phyloP scores from a whole-genome alignment of 2,113 vertebrate genomes.

The Suricata suricatta region DNA sequence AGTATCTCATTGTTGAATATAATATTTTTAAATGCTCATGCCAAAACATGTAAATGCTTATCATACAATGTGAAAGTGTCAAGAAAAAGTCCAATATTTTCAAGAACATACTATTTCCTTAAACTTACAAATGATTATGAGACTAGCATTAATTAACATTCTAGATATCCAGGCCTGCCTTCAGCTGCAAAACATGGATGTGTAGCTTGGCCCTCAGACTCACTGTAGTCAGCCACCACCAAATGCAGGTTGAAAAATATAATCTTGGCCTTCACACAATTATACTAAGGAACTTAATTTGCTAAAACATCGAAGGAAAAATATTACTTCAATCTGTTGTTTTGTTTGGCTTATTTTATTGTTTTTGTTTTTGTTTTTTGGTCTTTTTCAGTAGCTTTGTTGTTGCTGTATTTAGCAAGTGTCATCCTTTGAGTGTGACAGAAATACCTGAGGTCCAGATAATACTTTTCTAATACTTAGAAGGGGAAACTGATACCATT shows the following conservation, averaged over 20 bases:
- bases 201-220: background rate
- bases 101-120: slow-evolving; percentile 8
- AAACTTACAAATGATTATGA: background rate
- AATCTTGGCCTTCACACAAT: background rate
- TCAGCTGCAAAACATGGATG: background rate
- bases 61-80: slow-evolving; percentile 20
- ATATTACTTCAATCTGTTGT: background rate
- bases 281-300: background rate
- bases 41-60: slow-evolving; percentile 42
- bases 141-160: background rate
- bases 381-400: background rate
- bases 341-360: background rate
- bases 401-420: background rate
- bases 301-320: background rate
- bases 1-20: slow-evolving; percentile 14
- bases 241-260: background rate
- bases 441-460: background rate
- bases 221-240: background rate
- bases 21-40: slow-evolving; percentile 55
- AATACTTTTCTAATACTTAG: background rate
- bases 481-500: background rate
- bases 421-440: background rate
- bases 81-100: slow-evolving; percentile 3
- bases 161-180: background rate
- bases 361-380: background rate